Percentiles rank a stretch among this genome's conserved stretches.
phyloP scores from a whole-genome alignment of 1,140 invertebrate genomes.

The Drosophila suzukii region DNA sequence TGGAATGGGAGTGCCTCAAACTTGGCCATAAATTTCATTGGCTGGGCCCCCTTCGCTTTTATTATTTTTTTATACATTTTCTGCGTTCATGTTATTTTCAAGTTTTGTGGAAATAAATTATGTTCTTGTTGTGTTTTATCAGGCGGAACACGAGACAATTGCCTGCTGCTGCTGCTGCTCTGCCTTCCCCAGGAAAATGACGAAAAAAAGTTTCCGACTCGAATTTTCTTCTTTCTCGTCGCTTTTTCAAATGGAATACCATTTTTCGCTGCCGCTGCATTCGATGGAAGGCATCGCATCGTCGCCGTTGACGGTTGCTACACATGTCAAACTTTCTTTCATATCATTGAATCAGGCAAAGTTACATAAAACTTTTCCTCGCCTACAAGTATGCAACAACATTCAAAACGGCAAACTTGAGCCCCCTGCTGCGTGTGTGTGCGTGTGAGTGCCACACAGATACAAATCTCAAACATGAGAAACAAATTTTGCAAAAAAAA shows the following conservation, averaged over 20 bases:
- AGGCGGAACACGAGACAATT: conserved; percentile 65
- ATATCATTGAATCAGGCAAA: conserved; percentile 64
- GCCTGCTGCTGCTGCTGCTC: conserved; percentile 52
- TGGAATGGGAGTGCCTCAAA: conserved; percentile 29
- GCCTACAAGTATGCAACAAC: conserved; percentile 53
- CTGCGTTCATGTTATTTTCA: conserved; percentile 50
- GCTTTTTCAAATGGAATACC: conserved; percentile 37
- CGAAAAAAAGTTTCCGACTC: conserved; percentile 46
- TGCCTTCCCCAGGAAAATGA: conserved; percentile 21
- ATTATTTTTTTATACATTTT: conserved; percentile 38
- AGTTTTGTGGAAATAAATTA: conserved; percentile 61
- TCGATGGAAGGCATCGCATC: conserved; percentile 11
- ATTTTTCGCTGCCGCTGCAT: conserved; percentile 38
- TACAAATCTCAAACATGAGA: conserved; percentile 46
- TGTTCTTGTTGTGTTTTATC: conserved; percentile 66
- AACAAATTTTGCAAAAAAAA: conserved; percentile 51
- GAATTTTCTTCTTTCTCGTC: conserved; percentile 8
- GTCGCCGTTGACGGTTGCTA: conserved; percentile 36
- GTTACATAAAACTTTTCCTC: conserved; percentile 60
- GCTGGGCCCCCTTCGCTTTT: conserved; percentile 32
- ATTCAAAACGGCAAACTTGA: conserved; percentile 34
- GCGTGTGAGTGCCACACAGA: conserved; percentile 19
- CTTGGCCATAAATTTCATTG: conserved; percentile 57
- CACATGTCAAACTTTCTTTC: conserved; percentile 65
- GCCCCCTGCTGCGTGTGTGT: not conserved